Evolutionary conservation across 2,888 invertebrate species (phyloP), one percentile per base, ranked within the genome.

Genomic region (Leptopterna dolabrata): DNA sequence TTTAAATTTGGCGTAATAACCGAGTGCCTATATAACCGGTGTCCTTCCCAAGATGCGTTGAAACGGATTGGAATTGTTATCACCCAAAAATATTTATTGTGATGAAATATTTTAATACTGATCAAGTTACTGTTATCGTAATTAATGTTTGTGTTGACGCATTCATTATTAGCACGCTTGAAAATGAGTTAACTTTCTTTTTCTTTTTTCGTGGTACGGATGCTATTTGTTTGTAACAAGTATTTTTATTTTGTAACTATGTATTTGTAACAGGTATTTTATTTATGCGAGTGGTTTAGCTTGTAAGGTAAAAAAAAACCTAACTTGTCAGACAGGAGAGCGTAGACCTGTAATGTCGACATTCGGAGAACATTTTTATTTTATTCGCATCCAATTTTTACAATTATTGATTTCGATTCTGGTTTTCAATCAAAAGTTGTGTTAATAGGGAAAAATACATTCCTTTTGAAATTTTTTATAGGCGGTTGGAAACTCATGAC

Each of bases 81-180:
- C 6, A 24, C 27, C 63, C n/a, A n/a, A n/a, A 24, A 51, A 63
- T 63, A 63, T 63, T 63, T 63, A 63, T 63, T 63, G 63, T 63
- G 63, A 63, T 63, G 63, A 63, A 63, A 63, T 63, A 63, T 63
- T 63, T 63, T 63, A 63, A 24, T 63, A 63, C 63, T 63, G 63
- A 63, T 63, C 6, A 63, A 63, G 27, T 63, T 63, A 19, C 63
- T 63, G 63, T 63, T 63, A 63, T 63, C 7, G 51, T 51, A 11
- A 63, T 63, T 24, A n/a, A 63, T 24, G n/a, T 27, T 63, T 63
- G 19, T 63, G 63, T 63, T 63, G 24, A 63, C 63, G 24, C 63
- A 24, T 63, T 24, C 63, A 19, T 24, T 63, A 63, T 63, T 63
- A 63, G 63, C 63, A 63, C 63, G 63, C 63, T 63, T 63, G 24